A percentile compares a stretch with the other conserved stretches of the same genome.
phyloP scores from a whole-genome alignment of 2,113 vertebrate genomes.

The Penelope pileata region DNA sequence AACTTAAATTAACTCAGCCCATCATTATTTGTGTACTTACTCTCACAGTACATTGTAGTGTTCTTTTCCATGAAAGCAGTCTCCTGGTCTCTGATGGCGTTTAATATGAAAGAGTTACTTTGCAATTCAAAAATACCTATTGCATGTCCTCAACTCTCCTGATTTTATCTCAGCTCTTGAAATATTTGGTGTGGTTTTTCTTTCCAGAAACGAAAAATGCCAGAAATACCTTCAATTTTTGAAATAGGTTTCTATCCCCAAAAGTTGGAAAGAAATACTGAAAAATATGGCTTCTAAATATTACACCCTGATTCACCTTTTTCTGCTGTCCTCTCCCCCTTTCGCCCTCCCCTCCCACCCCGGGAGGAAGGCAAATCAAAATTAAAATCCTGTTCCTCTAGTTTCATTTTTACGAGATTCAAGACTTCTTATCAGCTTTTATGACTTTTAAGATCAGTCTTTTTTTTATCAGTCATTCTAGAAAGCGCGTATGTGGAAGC shows the following conservation, averaged over 20 bases:
- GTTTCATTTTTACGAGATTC: not conserved
- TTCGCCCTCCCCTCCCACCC: rapidly evolving
- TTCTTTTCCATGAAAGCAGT: constrained; percentile 1
- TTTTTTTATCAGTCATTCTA: not conserved
- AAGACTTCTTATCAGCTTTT: not conserved
- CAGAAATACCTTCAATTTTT: not conserved
- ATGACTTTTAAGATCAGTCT: not conserved
- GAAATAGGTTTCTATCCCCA: not conserved
- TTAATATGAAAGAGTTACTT: constrained; percentile 55
- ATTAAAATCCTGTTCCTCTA: not conserved
- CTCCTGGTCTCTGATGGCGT: constrained; percentile 38
- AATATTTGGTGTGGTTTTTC: not conserved
- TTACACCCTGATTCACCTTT: not conserved
- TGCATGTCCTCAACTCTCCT: not conserved
- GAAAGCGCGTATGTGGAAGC: not conserved
- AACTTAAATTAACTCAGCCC: not conserved
- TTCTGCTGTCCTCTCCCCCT: not conserved
- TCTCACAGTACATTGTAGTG: not conserved
- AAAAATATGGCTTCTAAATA: not conserved
- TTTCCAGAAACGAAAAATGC: not conserved
- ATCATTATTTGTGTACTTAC: not conserved
- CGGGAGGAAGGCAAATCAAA: not conserved
- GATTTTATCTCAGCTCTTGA: constrained; percentile 2
- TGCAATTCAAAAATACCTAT: constrained; percentile 54
- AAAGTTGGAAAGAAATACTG: not conserved